These are phyloP conservation scores for Meloidogyne floridensis DNA, from an alignment of 1,140 invertebrate genomes.

Conservation along the genomic window DNA sequence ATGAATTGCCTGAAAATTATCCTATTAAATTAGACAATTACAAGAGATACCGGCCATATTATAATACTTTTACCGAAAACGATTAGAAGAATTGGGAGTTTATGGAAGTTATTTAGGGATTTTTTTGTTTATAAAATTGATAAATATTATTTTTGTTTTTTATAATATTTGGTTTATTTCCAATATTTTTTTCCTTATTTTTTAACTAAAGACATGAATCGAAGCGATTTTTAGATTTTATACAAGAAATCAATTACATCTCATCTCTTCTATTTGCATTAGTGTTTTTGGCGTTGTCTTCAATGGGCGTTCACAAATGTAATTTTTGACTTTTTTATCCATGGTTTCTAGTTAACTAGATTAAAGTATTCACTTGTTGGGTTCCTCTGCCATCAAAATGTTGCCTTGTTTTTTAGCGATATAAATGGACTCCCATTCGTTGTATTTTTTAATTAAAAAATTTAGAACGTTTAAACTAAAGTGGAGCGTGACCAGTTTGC, in stretches of 20 bases:
- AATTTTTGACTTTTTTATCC: background rate
- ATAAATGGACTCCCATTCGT: too few relatives aligned
- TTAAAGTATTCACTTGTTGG: too few relatives aligned
- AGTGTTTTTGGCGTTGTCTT: background rate
- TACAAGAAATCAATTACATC: too few relatives aligned
- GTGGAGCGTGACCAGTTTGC: too few relatives aligned
- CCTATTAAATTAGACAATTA: slow-evolving; percentile 5
- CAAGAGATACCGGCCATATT: slow-evolving; percentile 7
- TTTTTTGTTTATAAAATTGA: slow-evolving; percentile 4
- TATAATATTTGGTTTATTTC: background rate
- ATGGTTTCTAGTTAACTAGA: too few relatives aligned
- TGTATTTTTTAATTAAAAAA: too few relatives aligned
- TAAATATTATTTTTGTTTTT: background rate
- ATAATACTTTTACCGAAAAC: slow-evolving; percentile 1
- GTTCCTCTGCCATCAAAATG: too few relatives aligned
- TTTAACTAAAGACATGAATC: background rate
- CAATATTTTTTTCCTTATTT: background rate
- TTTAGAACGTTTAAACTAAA: too few relatives aligned
- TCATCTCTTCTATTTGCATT: too few relatives aligned
- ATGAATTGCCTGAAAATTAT: background rate
- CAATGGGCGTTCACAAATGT: background rate
- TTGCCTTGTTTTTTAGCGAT: too few relatives aligned
- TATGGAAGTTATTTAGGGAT: background rate
- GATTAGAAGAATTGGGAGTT: background rate
- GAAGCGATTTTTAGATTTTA: background rate